Percentiles rank a stretch among this genome's conserved stretches.
phyloP scores from a whole-genome alignment of 2,113 vertebrate genomes.

The Cyphomyrus plagiostoma region DNA sequence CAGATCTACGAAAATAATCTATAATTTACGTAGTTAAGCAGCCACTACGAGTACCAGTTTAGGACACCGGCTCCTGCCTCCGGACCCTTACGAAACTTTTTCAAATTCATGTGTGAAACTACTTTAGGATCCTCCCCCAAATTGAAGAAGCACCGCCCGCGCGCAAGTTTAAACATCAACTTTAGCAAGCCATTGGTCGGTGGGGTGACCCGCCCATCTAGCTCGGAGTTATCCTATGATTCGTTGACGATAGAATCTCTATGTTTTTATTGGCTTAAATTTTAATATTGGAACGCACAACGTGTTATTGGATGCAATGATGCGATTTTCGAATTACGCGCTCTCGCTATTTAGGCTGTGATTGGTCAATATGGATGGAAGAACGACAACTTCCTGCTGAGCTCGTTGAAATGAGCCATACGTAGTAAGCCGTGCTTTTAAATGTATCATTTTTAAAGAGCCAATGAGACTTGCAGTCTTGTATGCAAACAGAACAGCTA shows the following conservation, averaged over 20 bases:
- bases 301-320: conserved; percentile 47
- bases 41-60: not conserved
- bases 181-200: conserved; percentile 44
- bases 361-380: conserved; percentile 46
- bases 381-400: not conserved
- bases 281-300: conserved; percentile 28
- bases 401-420: conserved; percentile 35
- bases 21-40: not conserved
- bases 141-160: conserved; percentile 53
- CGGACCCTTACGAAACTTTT: conserved; percentile 4
- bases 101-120: conserved; percentile 42
- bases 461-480: not conserved
- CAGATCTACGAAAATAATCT: not conserved
- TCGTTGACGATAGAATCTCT: conserved; percentile 23
- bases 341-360: conserved; percentile 20
- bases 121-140: conserved; percentile 44
- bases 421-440: conserved; percentile 49
- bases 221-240: conserved; percentile 14
- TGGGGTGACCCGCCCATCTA: not conserved
- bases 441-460: conserved; percentile 56
- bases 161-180: conserved; percentile 61
- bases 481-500: not conserved
- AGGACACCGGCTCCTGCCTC: not conserved
- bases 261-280: conserved; percentile 35
- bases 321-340: conserved; percentile 65